These are phyloP conservation scores for Myocastor coypus DNA, from an alignment of 2,113 vertebrate genomes.

Conservation along the genomic window DNA sequence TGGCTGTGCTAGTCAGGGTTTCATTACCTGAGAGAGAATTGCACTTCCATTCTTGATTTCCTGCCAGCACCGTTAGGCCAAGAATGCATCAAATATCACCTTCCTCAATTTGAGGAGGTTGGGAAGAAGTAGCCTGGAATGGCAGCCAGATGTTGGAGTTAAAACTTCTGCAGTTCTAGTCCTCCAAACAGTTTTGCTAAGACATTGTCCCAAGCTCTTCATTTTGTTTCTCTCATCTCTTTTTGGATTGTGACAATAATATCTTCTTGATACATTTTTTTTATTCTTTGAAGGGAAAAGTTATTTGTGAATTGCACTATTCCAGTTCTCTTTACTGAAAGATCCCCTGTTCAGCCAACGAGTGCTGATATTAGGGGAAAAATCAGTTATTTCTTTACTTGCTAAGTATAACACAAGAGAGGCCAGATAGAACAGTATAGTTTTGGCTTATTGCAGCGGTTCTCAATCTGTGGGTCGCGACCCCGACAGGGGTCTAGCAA, in stretches of 20 bases:
- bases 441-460: not conserved
- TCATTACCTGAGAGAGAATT: not conserved
- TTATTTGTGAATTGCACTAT: not conserved
- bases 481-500: no score
- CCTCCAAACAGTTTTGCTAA: not conserved
- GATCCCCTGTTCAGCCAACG: not conserved
- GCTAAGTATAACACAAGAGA: not conserved
- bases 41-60: not conserved
- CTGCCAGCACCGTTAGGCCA: not conserved
- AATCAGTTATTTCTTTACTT: slow-evolving; percentile 7
- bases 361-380: slow-evolving; percentile 10
- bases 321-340: slow-evolving; percentile 14
- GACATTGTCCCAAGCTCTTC: not conserved
- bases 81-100: not conserved
- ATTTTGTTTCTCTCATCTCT: not conserved
- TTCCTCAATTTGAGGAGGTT: not conserved
- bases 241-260: not conserved
- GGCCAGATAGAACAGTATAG: not conserved
- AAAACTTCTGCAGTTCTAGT: not conserved
- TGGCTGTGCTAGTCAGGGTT: not conserved
- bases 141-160: slow-evolving; percentile 30
- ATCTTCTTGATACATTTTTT: not conserved
- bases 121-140: not conserved
- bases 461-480: no score
- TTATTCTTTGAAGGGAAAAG: slow-evolving; percentile 20